These are phyloP conservation scores for Hyles euphorbiae DNA, from an alignment of 1,140 invertebrate species.

Conservation along the genomic window DNA sequence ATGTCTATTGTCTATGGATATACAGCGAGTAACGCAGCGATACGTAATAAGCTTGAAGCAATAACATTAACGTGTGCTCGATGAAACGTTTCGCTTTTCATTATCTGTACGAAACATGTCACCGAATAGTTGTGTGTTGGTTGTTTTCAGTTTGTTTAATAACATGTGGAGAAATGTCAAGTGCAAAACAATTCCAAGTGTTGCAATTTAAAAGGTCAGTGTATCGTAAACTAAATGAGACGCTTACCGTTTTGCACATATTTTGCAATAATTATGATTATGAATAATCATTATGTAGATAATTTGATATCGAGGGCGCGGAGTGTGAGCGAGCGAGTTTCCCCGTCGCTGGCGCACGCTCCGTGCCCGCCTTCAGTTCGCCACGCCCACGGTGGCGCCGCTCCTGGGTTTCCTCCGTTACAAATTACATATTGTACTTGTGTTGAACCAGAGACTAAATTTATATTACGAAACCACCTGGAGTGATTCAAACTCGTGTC, in stretches of 20 bases:
- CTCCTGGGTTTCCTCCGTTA: neutral
- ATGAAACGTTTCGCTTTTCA: constrained; percentile 59
- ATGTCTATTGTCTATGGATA: constrained; percentile 46
- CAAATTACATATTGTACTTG: neutral
- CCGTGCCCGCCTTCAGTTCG: constrained; percentile 24
- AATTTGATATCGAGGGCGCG: constrained; percentile 48
- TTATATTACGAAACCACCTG: neutral
- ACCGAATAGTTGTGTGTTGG: constrained; percentile 64
- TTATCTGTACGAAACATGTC: constrained; percentile 52
- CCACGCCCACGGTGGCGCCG: constrained; percentile 3
- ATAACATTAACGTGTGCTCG: constrained; percentile 63
- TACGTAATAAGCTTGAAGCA: constrained; percentile 64
- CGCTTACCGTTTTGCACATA: constrained; percentile 73
- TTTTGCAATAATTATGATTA: constrained; percentile 71
- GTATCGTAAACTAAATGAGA: constrained; percentile 69
- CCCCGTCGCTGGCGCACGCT: constrained; percentile 48
- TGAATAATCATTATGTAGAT: constrained; percentile 65
- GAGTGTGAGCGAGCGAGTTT: constrained; percentile 42
- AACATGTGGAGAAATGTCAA: constrained; percentile 48
- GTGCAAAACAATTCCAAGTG: constrained; percentile 63
- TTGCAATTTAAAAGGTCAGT: constrained; percentile 64
- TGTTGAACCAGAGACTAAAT: too few relatives aligned
- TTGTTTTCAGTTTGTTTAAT: constrained; percentile 63
- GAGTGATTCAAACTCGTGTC: constrained; percentile 8
- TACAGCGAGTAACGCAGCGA: constrained; percentile 38